Evolutionary conservation across 2,113 vertebrate species (phyloP).

Genomic region (Calonectris borealis): DNA sequence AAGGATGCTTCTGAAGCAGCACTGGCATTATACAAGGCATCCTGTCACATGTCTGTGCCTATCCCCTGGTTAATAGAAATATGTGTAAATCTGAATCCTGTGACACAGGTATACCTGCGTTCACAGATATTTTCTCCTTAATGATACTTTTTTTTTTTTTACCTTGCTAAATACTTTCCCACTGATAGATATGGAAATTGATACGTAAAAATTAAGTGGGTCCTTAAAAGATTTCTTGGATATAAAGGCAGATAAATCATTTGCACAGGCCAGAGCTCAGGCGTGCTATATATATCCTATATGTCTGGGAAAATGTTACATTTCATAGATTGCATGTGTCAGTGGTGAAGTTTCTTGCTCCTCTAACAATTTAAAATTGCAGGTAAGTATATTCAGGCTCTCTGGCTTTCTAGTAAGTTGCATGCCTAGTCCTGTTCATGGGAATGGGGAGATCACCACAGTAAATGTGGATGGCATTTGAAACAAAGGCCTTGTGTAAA

Average conservation of each 20-base stretch:
- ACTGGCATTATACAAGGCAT: not conserved
- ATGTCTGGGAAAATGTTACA: not conserved
- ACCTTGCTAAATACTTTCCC: not conserved
- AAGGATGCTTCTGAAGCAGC: not conserved
- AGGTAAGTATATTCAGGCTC: not conserved
- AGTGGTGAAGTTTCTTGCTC: not conserved
- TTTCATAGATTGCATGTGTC: not conserved
- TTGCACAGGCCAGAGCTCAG: not conserved
- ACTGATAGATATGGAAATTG: not conserved
- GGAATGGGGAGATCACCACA: not conserved
- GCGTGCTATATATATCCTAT: fast-evolving
- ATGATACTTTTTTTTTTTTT: not conserved
- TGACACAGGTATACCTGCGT: not conserved
- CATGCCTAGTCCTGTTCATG: fast-evolving
- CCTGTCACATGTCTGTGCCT: not conserved
- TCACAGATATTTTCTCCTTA: not conserved
- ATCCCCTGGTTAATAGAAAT: not conserved
- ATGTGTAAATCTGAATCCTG: not conserved
- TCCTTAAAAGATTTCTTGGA: not conserved
- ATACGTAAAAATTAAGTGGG: not conserved
- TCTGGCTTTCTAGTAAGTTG: not conserved
- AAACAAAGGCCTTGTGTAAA: not conserved
- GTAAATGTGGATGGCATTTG: not conserved
- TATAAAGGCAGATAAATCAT: not conserved
- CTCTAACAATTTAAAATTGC: not conserved